A percentile compares a stretch with the other conserved stretches of the same genome.
Conservation (phyloP, 2,113 vertebrate species). For the Mola mola region DNA sequence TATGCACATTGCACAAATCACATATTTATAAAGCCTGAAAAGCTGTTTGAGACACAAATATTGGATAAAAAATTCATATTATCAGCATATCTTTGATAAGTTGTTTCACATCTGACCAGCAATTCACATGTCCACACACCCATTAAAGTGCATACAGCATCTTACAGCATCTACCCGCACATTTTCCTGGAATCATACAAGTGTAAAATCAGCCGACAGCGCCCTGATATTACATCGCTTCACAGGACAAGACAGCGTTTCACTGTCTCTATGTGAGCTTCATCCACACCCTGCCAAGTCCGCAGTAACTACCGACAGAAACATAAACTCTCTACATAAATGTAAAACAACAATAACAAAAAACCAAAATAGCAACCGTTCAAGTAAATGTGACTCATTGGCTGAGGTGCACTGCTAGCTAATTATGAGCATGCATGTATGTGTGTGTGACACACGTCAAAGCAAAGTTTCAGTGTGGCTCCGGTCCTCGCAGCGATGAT, state of each 20-base stretch:
- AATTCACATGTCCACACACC: conserved; percentile 31
- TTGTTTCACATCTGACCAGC: conserved; percentile 52
- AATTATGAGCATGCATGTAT: conserved; percentile 31
- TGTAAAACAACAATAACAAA: too few species aligned
- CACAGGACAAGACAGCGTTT: conserved; percentile 25
- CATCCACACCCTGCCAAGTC: neutral
- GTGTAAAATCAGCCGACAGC: conserved; percentile 13
- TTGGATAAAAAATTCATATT: conserved; percentile 1
- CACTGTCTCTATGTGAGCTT: neutral
- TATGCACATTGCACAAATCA: neutral
- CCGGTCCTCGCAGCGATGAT: neutral
- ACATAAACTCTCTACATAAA: too few species aligned
- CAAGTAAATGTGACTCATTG: conserved; percentile 49
- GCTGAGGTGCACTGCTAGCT: conserved; percentile 27
- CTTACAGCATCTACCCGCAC: conserved; percentile 21
- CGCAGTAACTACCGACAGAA: conserved; percentile 1
- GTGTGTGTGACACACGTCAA: neutral
- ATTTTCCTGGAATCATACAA: neutral
- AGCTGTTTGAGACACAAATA: conserved; percentile 26
- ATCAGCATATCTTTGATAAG: neutral
- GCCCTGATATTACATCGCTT: conserved; percentile 53
- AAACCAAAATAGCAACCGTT: conserved; percentile 44
- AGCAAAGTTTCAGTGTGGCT: neutral
- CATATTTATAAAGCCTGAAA: neutral
- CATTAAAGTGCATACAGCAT: conserved; percentile 21